phyloP scores from a whole-genome alignment of 2,888 invertebrate genomes.

The Rhamnusium bicolor region DNA sequence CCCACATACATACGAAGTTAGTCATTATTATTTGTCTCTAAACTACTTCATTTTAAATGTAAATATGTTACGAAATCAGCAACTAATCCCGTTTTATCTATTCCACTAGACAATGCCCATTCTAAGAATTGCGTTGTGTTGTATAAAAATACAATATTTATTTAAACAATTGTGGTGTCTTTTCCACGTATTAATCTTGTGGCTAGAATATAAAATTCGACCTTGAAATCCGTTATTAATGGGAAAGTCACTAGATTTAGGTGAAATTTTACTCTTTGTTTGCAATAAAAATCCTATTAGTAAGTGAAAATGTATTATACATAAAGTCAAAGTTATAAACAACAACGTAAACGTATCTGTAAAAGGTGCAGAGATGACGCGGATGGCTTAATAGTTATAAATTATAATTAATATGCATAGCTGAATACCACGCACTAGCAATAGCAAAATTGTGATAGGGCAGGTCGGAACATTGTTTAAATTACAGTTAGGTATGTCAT shows the following conservation, averaged over 20 bases:
- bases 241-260: not conserved
- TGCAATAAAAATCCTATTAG: not conserved
- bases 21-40: not conserved
- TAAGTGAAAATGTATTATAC: not conserved
- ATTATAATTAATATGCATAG: not conserved
- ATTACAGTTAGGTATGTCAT: not conserved
- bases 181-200: not conserved
- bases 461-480: not conserved
- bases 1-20: not conserved
- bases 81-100: not conserved
- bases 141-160: not conserved
- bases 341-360: not conserved
- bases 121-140: not conserved
- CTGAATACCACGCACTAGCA: not conserved
- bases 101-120: not conserved
- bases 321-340: not conserved
- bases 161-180: not conserved
- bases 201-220: not conserved
- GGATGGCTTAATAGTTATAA: not conserved
- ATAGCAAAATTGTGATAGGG: not conserved
- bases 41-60: not conserved
- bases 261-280: not conserved
- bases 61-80: not conserved
- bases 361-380: not conserved
- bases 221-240: not conserved